These are phyloP conservation scores for Drosophila kambysellisi DNA, from an alignment of 2,888 invertebrate species.

Conservation along the genomic window DNA sequence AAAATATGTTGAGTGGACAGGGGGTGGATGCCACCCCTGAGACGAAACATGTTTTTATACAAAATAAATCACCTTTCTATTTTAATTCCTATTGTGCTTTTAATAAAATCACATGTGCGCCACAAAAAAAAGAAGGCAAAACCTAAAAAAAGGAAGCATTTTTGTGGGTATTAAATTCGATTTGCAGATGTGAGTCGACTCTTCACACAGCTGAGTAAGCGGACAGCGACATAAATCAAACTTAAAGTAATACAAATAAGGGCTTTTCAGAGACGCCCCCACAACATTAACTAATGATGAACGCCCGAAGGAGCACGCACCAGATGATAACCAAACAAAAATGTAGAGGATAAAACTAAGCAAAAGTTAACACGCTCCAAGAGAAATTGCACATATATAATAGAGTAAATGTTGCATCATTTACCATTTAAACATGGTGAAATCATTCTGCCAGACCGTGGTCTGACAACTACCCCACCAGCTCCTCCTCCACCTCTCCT, in stretches of 20 bases:
- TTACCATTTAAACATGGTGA: constrained; percentile 55
- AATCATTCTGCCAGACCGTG: constrained; percentile 28
- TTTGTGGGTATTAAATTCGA: constrained; percentile 46
- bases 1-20: constrained; percentile 65
- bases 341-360: constrained; percentile 12
- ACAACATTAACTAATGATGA: constrained; percentile 69
- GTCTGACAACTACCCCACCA: background rate
- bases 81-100: constrained; percentile 59
- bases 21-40: constrained; percentile 12
- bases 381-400: constrained; percentile 54
- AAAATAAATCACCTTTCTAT: constrained; percentile 69
- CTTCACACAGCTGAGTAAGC: constrained; percentile 39
- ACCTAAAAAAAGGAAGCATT: constrained; percentile 23
- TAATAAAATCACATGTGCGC: constrained; percentile 65
- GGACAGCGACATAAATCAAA: constrained; percentile 66
- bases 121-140: constrained; percentile 5
- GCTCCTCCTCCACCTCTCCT: background rate
- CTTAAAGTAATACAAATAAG: constrained; percentile 54
- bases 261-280: constrained; percentile 27
- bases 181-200: constrained; percentile 57
- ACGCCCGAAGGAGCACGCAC: constrained; percentile 19
- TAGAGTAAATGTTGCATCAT: constrained; percentile 63
- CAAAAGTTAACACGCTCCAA: constrained; percentile 39
- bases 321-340: constrained; percentile 34
- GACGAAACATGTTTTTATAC: constrained; percentile 25